Evolutionary conservation across 1,140 invertebrate genomes (phyloP).

Genomic region (Diorhabda sublineata): DNA sequence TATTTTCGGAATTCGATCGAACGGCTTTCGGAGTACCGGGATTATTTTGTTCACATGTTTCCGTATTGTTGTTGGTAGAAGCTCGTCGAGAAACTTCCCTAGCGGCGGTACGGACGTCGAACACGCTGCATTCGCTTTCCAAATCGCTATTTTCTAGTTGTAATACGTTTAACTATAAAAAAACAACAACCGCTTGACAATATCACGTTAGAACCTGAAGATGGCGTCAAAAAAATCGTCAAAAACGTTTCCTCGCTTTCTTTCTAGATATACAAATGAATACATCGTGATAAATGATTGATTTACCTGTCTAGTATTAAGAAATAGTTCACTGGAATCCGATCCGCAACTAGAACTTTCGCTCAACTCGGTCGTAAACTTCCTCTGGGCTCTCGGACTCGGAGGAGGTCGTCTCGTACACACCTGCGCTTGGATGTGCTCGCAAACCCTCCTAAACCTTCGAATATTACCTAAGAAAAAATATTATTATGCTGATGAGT

Average conservation of each 20-base stretch:
- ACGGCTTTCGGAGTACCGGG: constrained; percentile 43
- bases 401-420: constrained; percentile 64
- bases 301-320: constrained; percentile 53
- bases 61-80: constrained; percentile 49
- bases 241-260: background rate
- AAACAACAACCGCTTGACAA: background rate
- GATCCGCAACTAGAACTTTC: constrained; percentile 80
- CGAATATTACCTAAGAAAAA: constrained; percentile 79
- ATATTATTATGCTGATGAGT: background rate
- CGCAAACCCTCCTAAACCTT: constrained; percentile 91
- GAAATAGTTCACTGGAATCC: constrained; percentile 71
- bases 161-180: constrained; percentile 43
- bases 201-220: no score
- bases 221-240: background rate
- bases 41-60: constrained; percentile 37
- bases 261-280: background rate
- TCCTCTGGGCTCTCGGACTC: constrained; percentile 64
- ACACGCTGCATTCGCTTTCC: constrained; percentile 58
- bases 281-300: background rate
- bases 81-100: constrained; percentile 46
- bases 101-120: constrained; percentile 52
- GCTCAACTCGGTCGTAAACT: constrained; percentile 66
- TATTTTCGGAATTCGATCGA: constrained; percentile 45
- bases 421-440: constrained; percentile 90
- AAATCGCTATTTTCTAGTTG: constrained; percentile 54